phyloP scores from a whole-genome alignment of 92 coral and sea anemone genomes.

The Zoanthus sociatus region DNA sequence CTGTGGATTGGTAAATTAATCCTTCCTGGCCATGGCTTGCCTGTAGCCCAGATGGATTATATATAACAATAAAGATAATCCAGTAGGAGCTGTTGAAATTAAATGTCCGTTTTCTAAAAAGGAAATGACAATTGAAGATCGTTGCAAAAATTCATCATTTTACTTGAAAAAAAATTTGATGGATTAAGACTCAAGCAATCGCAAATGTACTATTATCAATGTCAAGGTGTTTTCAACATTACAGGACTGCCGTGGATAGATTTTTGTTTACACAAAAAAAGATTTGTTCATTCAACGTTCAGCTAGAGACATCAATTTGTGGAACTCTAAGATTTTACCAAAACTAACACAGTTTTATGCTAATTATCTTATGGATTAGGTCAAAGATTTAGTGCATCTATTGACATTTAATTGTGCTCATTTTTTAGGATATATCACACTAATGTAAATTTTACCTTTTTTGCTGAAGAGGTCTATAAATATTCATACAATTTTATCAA shows the following conservation, averaged over 20 bases:
- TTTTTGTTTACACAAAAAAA: not conserved
- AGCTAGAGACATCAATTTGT: not conserved
- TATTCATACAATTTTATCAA: constrained; percentile 1
- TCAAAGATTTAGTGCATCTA: not conserved
- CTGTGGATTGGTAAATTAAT: no score
- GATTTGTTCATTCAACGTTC: not conserved
- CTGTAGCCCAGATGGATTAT: not conserved
- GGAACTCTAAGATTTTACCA: not conserved
- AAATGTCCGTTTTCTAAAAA: not conserved
- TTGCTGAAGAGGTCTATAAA: constrained; percentile 1
- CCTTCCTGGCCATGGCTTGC: no score
- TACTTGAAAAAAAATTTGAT: not conserved
- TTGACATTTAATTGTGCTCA: not conserved
- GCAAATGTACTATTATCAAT: not conserved
- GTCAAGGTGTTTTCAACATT: not conserved
- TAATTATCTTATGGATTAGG: not conserved
- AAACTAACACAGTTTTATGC: not conserved
- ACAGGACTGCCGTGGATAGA: not conserved
- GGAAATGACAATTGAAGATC: not conserved
- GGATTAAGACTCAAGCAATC: not conserved
- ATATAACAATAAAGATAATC: not conserved
- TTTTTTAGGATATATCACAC: not conserved
- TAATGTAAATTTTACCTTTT: not conserved
- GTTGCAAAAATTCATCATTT: not conserved
- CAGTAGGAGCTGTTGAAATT: not conserved